Conservation (phyloP, 92 coral and sea anemone species). For the Phymanthus crucifer region DNA sequence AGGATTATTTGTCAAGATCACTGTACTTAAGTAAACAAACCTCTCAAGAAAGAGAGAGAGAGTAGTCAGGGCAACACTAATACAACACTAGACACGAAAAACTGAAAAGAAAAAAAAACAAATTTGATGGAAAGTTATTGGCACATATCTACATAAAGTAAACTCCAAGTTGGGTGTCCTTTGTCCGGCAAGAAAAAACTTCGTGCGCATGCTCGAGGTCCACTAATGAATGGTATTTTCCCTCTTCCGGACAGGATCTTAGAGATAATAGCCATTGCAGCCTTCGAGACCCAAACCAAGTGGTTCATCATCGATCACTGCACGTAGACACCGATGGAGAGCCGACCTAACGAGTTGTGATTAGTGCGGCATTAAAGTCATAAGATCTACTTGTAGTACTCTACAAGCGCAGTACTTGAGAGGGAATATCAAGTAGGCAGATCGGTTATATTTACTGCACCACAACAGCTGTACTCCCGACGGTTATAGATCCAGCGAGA, state of each 20-base stretch:
- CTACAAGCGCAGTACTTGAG: neutral
- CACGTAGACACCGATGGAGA: neutral
- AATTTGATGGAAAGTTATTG: neutral
- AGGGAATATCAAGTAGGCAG: neutral
- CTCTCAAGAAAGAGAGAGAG: neutral
- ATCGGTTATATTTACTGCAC: neutral
- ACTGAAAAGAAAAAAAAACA: neutral
- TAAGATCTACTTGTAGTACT: neutral
- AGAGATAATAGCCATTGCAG: conserved; percentile 1
- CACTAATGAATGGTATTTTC: neutral
- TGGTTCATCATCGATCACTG: neutral
- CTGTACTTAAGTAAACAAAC: neutral
- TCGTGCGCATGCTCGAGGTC: neutral
- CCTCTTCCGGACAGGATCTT: neutral
- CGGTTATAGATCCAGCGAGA: neutral
- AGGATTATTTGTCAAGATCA: too few species aligned
- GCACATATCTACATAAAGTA: neutral
- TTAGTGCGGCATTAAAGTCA: neutral
- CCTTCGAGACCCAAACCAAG: neutral
- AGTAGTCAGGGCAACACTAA: neutral
- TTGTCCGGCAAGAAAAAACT: too few species aligned
- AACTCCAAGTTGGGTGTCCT: too few species aligned
- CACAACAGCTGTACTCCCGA: neutral
- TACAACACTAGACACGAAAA: neutral
- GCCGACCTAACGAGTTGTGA: neutral